Conservation (phyloP, 2,888 invertebrate genomes). For the Nephrotoma guestfalica region DNA sequence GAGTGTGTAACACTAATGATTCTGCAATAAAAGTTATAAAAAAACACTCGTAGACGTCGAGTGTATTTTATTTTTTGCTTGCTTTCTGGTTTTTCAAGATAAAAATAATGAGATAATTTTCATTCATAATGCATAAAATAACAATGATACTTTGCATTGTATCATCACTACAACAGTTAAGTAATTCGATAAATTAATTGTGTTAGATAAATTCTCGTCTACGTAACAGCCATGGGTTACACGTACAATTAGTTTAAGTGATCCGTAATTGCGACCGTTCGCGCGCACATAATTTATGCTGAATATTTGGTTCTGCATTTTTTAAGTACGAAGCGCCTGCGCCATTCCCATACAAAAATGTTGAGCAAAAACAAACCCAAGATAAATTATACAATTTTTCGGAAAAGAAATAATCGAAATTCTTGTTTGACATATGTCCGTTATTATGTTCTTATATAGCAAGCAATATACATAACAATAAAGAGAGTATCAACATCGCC, state of each 20-base stretch:
- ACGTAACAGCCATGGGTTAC: background rate
- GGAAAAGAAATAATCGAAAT: background rate
- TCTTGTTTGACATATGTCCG: background rate
- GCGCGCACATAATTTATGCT: too few relatives aligned
- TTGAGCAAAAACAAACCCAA: background rate
- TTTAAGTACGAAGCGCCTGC: background rate
- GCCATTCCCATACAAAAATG: background rate
- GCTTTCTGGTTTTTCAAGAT: background rate
- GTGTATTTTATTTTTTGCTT: background rate
- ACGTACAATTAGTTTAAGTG: background rate
- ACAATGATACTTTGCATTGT: background rate
- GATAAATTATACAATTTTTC: background rate
- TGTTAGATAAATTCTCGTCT: background rate
- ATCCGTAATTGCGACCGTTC: too few relatives aligned
- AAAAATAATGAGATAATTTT: background rate
- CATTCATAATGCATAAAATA: background rate
- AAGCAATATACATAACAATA: background rate
- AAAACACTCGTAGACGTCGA: background rate
- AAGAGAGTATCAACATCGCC: background rate
- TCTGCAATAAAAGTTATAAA: background rate
- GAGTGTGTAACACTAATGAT: background rate
- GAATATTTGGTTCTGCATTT: too few relatives aligned
- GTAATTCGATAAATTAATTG: background rate
- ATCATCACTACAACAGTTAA: background rate
- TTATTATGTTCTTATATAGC: background rate